Base-by-base conservation (phyloP, 2,797 vertebrate genomes). In the Ceryle rudis region DNA sequence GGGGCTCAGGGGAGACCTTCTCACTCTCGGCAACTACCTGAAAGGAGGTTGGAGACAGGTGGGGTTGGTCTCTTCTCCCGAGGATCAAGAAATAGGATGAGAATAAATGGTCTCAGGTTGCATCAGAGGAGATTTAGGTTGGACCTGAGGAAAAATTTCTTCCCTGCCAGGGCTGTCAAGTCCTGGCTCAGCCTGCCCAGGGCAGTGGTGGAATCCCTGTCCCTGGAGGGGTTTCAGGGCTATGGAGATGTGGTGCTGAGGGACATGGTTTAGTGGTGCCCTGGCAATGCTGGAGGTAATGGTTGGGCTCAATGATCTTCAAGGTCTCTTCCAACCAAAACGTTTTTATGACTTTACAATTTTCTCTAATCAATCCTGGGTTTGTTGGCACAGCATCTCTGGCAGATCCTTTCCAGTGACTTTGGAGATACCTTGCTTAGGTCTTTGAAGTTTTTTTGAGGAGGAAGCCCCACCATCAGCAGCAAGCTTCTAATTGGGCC, bases 401-500 rank as follows among this genome's bases (percentile, higher is more conserved):
- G 13, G 14, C 5, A 5, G 29, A 7, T 13, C 3, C 1, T 44
- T 80, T 42, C 31, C 67, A 4, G 55, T 8, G 13, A 28, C 49
- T 65, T 54, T 20, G 44, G 89, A 70, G 65, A 82, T 22, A 22
- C 14, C 21, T 65, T 21, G 16, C 23, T 41, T 11, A 42, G 14
- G 9, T 60, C 72, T 33, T 25, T 2, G 14, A 11, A 9, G 13
- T 39, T 82, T 39, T 19, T 49, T 61, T 49, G 84, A 72, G 41
- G 49, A 79, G 81, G 78, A 64, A 77, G 37, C 67, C 80, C 31
- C 0, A 5, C 58, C 31, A 0, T 57, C 77, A 90, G 85, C 79
- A 71, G 67, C 66, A 65, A 5, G 2, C 81, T 80, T 83, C 77
- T 95, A 72, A 86, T 65, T 87, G 91, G 75, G 61, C 69, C 94